Percentiles rank a stretch among this genome's conserved stretches.
These are phyloP conservation scores for Zaprionus africanus DNA, from an alignment of 1,140 invertebrate species.

Conservation along the genomic window DNA sequence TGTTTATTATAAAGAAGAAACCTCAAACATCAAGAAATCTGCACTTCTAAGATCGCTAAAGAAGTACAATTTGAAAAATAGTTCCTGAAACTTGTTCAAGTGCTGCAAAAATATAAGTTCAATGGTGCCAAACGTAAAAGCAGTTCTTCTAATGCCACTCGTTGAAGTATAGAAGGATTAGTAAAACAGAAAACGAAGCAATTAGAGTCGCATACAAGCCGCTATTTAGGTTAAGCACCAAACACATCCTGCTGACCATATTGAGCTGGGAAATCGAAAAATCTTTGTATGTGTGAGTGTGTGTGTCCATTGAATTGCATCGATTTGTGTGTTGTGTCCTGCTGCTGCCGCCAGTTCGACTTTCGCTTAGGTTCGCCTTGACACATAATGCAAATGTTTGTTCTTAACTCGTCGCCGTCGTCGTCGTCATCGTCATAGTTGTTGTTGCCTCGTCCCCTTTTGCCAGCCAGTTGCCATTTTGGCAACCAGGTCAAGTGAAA, in stretches of 20 bases:
- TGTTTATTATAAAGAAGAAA: no score
- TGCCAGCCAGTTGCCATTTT: constrained; percentile 38
- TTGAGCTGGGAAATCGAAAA: background rate
- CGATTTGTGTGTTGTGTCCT: constrained; percentile 8
- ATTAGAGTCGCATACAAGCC: background rate
- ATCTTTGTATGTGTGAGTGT: background rate
- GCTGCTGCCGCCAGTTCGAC: constrained; percentile 1
- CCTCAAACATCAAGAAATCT: no score
- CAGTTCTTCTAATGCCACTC: background rate
- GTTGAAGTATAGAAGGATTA: background rate
- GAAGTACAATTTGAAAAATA: no score
- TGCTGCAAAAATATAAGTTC: no score
- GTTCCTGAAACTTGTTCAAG: no score
- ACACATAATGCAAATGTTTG: constrained; percentile 51
- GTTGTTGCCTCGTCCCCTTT: constrained; percentile 19
- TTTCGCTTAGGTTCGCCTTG: constrained; percentile 35
- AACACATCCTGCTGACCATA: background rate
- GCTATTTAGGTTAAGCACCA: background rate
- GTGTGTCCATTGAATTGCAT: constrained; percentile 1
- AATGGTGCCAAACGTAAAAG: background rate
- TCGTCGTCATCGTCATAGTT: background rate
- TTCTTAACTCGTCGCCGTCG: constrained; percentile 20
- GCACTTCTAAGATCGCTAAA: no score
- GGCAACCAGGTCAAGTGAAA: constrained; percentile 67
- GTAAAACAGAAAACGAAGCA: background rate